phyloP scores from a whole-genome alignment of 37 sponge, comb jelly and placozoan genomes.

The Aplysina aerophoba region DNA sequence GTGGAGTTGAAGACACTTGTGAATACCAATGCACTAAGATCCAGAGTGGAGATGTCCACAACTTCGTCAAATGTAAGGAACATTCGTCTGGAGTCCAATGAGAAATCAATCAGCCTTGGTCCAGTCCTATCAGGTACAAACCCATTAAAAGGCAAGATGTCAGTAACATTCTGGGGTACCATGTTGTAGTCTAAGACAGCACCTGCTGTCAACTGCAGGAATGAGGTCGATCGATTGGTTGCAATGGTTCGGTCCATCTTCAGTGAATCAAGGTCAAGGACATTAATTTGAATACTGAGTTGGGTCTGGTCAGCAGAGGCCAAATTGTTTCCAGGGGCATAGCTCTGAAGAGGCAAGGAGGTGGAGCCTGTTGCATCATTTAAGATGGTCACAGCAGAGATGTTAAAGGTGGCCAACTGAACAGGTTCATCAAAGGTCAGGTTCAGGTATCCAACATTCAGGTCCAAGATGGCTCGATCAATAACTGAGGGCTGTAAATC shows the following conservation, averaged over 20 bases:
- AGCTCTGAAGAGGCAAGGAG: background rate
- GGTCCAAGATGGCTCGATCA: constrained; percentile 50
- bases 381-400: constrained; percentile 51
- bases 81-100: constrained; percentile 44
- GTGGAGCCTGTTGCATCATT: background rate
- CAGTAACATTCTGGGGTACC: background rate
- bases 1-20: constrained; percentile 47
- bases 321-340: background rate
- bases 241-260: constrained; percentile 61
- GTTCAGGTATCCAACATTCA: constrained; percentile 73
- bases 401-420: constrained; percentile 35
- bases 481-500: constrained; percentile 60
- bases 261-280: constrained; percentile 57
- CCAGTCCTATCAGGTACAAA: constrained; percentile 74
- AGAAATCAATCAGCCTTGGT: constrained; percentile 56
- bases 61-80: constrained; percentile 78
- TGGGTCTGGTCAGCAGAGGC: constrained; percentile 40
- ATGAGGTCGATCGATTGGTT: constrained; percentile 46
- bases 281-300: constrained; percentile 41
- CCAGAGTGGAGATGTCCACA: constrained; percentile 64
- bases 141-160: background rate
- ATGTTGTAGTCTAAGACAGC: constrained; percentile 63
- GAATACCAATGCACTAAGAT: constrained; percentile 27
- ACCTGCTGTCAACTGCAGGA: constrained; percentile 30
- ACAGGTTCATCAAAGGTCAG: constrained; percentile 87